These are phyloP conservation scores for Anguilla anguilla DNA, from an alignment of 2,797 vertebrate genomes.

Conservation along the genomic window DNA sequence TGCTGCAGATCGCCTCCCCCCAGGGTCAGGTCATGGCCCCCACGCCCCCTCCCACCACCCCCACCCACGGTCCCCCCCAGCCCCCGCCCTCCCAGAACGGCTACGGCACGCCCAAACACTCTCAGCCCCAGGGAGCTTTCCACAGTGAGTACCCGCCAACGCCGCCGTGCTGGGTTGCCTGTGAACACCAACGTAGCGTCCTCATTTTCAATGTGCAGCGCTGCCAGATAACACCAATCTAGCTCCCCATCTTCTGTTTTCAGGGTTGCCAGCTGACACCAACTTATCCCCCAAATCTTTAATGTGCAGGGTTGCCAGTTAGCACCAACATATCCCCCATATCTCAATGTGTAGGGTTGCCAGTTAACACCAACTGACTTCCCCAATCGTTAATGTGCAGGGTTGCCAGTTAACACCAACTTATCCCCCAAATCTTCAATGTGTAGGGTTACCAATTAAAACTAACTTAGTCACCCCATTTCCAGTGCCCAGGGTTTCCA, in stretches of 20 bases:
- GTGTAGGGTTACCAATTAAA: background rate
- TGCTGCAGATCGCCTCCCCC: conserved; percentile 65
- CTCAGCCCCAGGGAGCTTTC: conserved; percentile 66
- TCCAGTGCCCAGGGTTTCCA: no score
- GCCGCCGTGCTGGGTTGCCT: no score
- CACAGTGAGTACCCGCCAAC: conserved; percentile 57
- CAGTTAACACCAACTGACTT: background rate
- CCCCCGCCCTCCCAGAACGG: conserved; percentile 64
- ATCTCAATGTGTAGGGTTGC: no score
- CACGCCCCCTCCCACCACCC: conserved; percentile 64
- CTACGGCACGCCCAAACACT: conserved; percentile 62
- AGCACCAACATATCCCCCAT: background rate
- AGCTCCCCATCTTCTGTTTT: no score
- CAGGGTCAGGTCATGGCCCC: conserved; percentile 55
- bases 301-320: background rate
- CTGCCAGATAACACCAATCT: background rate
- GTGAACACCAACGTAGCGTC: no score
- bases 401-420: background rate
- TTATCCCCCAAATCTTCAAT: no score
- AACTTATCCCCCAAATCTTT: background rate
- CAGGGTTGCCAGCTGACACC: background rate
- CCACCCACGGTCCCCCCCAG: conserved; percentile 63
- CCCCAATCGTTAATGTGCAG: no score
- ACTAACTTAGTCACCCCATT: background rate
- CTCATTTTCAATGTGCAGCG: no score